Percentiles rank a stretch among this genome's conserved stretches.
phyloP scores from a whole-genome alignment of 2,797 vertebrate species.

The Valencia hispanica region DNA sequence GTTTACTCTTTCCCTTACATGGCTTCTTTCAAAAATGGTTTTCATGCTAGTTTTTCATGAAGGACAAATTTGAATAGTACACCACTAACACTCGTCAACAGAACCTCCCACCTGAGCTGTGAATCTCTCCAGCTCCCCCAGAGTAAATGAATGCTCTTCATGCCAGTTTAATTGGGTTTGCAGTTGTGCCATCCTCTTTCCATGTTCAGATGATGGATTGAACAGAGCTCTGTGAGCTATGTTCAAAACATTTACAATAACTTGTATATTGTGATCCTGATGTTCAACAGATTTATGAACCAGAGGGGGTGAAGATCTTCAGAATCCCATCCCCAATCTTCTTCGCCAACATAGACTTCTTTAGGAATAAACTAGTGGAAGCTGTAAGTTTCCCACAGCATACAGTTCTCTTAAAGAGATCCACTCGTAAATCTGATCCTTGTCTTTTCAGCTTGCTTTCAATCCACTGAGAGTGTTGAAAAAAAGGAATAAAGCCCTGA shows the following conservation, averaged over 20 bases:
- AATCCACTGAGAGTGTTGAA: constrained; percentile 88
- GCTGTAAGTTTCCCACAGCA: constrained; percentile 82
- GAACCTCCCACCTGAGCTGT: no score
- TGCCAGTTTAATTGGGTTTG: no score
- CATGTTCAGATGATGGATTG: no score
- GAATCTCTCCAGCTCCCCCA: no score
- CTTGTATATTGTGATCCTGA: background rate
- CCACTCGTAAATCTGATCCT: background rate
- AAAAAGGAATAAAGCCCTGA: constrained; percentile 92
- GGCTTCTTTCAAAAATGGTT: no score
- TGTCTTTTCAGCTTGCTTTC: constrained; percentile 87
- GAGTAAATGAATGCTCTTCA: no score
- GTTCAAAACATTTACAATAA: background rate
- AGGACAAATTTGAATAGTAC: no score
- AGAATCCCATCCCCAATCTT: constrained; percentile 92
- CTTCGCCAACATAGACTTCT: constrained; percentile 93
- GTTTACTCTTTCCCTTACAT: no score
- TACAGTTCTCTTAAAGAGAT: background rate
- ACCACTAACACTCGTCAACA: no score
- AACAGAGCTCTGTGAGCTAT: no score
- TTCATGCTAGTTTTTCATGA: no score
- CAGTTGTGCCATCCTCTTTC: no score
- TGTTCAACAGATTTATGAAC: constrained; percentile 83
- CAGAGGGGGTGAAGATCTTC: constrained; percentile 92
- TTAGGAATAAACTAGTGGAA: constrained; percentile 86